Evolutionary conservation across 2,113 vertebrate genomes (phyloP).

Genomic region (Lepus europaeus): DNA sequence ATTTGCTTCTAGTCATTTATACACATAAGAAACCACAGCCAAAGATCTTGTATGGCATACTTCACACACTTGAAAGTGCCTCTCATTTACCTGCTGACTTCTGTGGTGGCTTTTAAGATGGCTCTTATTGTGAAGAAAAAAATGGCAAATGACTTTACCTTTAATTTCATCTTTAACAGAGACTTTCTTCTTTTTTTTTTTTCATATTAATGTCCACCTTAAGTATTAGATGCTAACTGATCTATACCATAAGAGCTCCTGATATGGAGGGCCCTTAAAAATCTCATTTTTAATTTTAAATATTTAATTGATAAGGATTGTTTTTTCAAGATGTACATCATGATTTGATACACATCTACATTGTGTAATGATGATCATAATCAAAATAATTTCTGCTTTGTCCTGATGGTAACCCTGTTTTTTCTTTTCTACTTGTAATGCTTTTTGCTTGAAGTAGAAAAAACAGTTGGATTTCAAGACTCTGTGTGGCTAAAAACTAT

Average conservation of each 20-base stretch:
- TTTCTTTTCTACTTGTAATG: background rate
- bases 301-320: too few relatives aligned
- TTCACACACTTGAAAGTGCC: background rate
- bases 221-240: background rate
- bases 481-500: background rate
- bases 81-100: background rate
- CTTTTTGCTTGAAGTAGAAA: background rate
- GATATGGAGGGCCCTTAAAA: background rate
- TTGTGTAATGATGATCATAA: background rate
- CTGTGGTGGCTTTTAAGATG: background rate
- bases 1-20: background rate
- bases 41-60: background rate
- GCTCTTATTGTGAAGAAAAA: background rate
- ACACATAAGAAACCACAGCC: background rate
- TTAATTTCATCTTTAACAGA: background rate
- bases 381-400: background rate
- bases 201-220: background rate
- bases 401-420: background rate
- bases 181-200: background rate
- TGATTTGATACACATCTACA: too few relatives aligned
- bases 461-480: background rate
- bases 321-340: too few relatives aligned
- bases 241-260: background rate
- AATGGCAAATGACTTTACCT: background rate
- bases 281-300: background rate